Percentiles rank a stretch among this genome's conserved stretches.
Evolutionary conservation across 2,113 vertebrate genomes (phyloP).

Genomic region (Ictalurus furcatus): DNA sequence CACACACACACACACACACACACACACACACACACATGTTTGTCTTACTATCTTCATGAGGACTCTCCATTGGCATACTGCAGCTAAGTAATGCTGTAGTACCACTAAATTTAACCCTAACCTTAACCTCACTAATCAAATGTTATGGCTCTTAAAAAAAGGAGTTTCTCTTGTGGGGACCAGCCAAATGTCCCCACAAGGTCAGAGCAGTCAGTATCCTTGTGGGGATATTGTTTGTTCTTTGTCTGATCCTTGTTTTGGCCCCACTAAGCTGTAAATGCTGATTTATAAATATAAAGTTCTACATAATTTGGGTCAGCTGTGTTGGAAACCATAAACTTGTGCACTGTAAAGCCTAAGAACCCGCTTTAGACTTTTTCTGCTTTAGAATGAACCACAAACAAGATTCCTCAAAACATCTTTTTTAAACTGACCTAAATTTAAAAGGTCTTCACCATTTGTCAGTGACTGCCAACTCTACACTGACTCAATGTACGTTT

Average conservation of each 20-base stretch:
- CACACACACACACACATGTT: not conserved
- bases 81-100: not conserved
- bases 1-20: not conserved
- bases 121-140: not conserved
- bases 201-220: not conserved
- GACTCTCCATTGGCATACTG: not conserved
- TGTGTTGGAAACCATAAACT: not conserved
- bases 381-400: not conserved
- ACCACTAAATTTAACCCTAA: not conserved
- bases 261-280: not conserved
- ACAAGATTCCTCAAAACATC: constrained; percentile 2
- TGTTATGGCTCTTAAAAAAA: not conserved
- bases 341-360: not conserved
- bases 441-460: not conserved
- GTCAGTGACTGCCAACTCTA: not conserved
- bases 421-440: constrained; percentile 1
- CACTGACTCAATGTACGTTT: not conserved
- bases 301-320: not conserved
- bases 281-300: not conserved
- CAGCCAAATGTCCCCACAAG: not conserved
- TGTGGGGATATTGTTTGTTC: not conserved
- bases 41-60: not conserved
- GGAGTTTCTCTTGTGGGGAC: not conserved
- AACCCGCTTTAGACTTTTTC: not conserved
- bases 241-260: not conserved